These are phyloP conservation scores for Botrylloides violaceus DNA, from an alignment of 23 tunicate species.

Conservation along the genomic window DNA sequence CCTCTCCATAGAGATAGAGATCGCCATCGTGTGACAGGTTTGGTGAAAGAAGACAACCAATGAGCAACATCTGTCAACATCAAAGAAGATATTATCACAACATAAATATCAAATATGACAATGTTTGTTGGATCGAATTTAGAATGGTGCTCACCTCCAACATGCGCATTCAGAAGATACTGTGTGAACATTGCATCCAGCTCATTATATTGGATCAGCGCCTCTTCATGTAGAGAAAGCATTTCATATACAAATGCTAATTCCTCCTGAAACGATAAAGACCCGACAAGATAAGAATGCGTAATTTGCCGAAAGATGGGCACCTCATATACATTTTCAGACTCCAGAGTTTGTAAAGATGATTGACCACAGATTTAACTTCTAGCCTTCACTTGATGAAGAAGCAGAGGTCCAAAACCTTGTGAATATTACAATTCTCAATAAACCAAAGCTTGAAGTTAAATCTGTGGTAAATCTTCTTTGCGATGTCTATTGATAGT, in stretches of 20 bases:
- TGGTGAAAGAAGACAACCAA: constrained; percentile 73
- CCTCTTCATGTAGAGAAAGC: constrained; percentile 66
- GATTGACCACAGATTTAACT: no score
- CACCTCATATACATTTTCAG: no score
- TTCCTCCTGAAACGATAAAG: constrained; percentile 59
- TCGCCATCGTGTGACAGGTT: constrained; percentile 73
- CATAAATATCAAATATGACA: not conserved
- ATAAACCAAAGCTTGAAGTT: no score
- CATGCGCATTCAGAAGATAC: constrained; percentile 89
- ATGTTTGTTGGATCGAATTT: not conserved
- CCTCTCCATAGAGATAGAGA: constrained; percentile 78
- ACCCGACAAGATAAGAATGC: no score
- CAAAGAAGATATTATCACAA: not conserved
- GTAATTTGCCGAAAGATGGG: no score
- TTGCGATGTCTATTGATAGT: no score
- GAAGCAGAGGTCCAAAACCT: no score
- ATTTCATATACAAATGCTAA: constrained; percentile 95
- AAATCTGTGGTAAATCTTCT: no score
- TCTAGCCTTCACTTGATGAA: no score
- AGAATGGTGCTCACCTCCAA: constrained; percentile 44
- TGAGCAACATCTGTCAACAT: constrained; percentile 60
- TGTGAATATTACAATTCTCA: no score
- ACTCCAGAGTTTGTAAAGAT: no score
- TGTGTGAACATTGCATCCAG: constrained; percentile 99
- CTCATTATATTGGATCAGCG: constrained; percentile 95